Conservation (phyloP, 1,140 invertebrate species). For the Scaptomyza graminum region DNA sequence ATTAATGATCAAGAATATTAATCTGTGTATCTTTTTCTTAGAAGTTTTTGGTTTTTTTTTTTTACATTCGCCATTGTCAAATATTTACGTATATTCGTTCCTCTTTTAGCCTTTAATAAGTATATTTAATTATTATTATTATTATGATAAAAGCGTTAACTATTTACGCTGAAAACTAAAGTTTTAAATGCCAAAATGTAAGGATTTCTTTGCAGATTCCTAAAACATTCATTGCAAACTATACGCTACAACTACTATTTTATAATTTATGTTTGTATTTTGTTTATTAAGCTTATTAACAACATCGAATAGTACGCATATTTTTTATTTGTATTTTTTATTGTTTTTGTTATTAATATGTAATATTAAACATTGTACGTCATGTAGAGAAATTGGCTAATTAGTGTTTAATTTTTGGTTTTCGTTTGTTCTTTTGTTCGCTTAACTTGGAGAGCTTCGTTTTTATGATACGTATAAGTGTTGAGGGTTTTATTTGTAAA, state of each 20-base stretch:
- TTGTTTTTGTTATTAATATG: slow-evolving; percentile 50
- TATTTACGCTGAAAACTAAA: slow-evolving; percentile 76
- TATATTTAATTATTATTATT: slow-evolving; percentile 46
- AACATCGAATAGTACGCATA: slow-evolving; percentile 79
- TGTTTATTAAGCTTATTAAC: slow-evolving; percentile 75
- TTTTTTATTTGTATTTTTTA: slow-evolving; percentile 32
- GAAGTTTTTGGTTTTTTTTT: slow-evolving; percentile 52
- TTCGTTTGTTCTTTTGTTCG: slow-evolving; percentile 56
- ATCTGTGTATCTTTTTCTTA: slow-evolving; percentile 33
- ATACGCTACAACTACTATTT: slow-evolving; percentile 71
- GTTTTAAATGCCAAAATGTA: slow-evolving; percentile 39
- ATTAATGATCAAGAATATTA: slow-evolving; percentile 60
- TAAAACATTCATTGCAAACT: slow-evolving; percentile 50
- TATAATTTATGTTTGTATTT: slow-evolving; percentile 18
- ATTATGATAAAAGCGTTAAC: slow-evolving; percentile 71
- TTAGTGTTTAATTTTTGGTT: slow-evolving; percentile 66
- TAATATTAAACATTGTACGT: slow-evolving; percentile 76
- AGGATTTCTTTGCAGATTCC: slow-evolving; percentile 20
- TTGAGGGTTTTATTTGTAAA: slow-evolving; percentile 58
- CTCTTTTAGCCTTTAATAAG: slow-evolving; percentile 74
- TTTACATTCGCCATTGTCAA: slow-evolving; percentile 47
- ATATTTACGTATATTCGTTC: slow-evolving; percentile 80
- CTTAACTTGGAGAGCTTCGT: slow-evolving; percentile 79
- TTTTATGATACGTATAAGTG: slow-evolving; percentile 82
- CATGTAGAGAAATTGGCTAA: slow-evolving; percentile 79